Percentiles rank a stretch among this genome's conserved stretches.
These are phyloP conservation scores for Cabera pusaria DNA, from an alignment of 2,888 invertebrate genomes.

Conservation along the genomic window DNA sequence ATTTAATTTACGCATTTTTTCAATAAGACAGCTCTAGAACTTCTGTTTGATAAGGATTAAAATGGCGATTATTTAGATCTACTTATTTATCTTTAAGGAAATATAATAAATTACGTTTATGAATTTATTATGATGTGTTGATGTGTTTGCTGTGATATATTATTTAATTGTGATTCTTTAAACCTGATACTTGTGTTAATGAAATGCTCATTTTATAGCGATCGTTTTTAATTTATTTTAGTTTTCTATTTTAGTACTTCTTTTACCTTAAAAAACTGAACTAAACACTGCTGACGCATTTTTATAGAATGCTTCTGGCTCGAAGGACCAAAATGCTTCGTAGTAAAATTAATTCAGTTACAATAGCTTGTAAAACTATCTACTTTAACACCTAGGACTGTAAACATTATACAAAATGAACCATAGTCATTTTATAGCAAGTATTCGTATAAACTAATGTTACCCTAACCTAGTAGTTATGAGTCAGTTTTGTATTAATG, in stretches of 20 bases:
- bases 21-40: no score
- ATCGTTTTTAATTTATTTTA: slow-evolving; percentile 16
- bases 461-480: slow-evolving; percentile 58
- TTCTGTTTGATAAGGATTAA: no score
- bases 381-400: no score
- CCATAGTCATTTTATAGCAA: slow-evolving; percentile 40
- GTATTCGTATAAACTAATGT: slow-evolving; percentile 48
- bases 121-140: slow-evolving; percentile 20
- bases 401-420: slow-evolving; percentile 23
- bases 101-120: background rate
- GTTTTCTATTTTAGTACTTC: slow-evolving; percentile 19
- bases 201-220: slow-evolving; percentile 18
- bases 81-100: no score
- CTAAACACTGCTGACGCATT: slow-evolving; percentile 9
- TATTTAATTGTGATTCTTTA: slow-evolving; percentile 22
- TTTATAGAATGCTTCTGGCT: slow-evolving; percentile 8
- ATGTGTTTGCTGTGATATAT: slow-evolving; percentile 38
- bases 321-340: slow-evolving; percentile 21
- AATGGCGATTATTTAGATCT: no score
- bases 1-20: no score
- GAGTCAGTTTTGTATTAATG: slow-evolving; percentile 64
- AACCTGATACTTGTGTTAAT: slow-evolving; percentile 8
- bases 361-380: slow-evolving; percentile 15
- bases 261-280: slow-evolving; percentile 12
- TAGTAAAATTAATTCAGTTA: slow-evolving; percentile 9